Base-by-base conservation (phyloP, 2,888 invertebrate genomes). In the Tipula unca region DNA sequence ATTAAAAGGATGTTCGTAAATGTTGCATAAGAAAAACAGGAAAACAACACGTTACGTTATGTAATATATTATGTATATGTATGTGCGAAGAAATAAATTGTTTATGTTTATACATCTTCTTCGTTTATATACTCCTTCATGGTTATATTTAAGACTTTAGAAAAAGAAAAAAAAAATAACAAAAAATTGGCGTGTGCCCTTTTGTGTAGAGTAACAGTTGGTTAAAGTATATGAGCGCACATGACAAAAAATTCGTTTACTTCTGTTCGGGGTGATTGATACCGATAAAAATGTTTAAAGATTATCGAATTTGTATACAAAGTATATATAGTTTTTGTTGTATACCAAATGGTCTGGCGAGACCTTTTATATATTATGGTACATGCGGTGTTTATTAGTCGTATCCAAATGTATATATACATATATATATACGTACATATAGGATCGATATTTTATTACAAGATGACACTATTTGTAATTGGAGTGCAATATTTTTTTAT, bases 291-390 rank as follows among this genome's bases (percentile, higher is more conserved):
- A 48, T 25, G n/a, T n/a, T n/a, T n/a, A n/a, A 69, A 69, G 69
- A 69, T 69, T 69, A 69, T 69, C 69, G 69, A 69, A 69, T 69
- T 69, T 69, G 69, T 54, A n/a, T n/a, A n/a, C n/a, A n/a, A n/a
- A n/a, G n/a, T n/a, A n/a, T n/a, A n/a, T n/a, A n/a, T n/a, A 6
- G 32, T 6, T 32, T 32, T 32, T 32, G 32, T 48, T 48, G 5
- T n/a, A n/a, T 48, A 69, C 69, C 69, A 69, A 69, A 69, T 69
- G 69, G 69, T 69, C 69, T 69, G 25, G 69, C 20, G 69, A 69
- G 25, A n/a, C 69, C 25, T 69, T 48, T 48, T 48, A 17, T n/a
- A n/a, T 48, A 4, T 2, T 25, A 69, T 69, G 25, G 69, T 69
- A 69, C 25, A 69, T 25, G 20, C 69, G 69, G 69, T 13, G 69